Base-by-base conservation (phyloP, 2,888 invertebrate genomes). In the Smittia sp. region DNA sequence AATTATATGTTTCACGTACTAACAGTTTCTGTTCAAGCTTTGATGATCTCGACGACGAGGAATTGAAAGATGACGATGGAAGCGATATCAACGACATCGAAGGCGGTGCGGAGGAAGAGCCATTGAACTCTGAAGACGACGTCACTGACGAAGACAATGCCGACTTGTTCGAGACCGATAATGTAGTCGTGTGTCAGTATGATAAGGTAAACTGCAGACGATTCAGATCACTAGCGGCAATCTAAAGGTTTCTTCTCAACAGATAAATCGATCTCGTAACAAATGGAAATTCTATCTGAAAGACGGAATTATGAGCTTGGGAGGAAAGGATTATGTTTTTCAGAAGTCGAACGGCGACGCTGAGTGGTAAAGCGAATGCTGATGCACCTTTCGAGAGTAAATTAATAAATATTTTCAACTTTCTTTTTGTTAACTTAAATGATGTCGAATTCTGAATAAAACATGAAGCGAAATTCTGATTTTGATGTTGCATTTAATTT, bases 281-380 rank as follows among this genome's bases (percentile, higher is more conserved):
- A 96, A 96, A 83, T 99, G 99, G 99, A 99, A 98, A 85, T 98
- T 99, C 83, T 94, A 96, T 83, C 86, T 99, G 76, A 99, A 99
- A 85, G 99, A 99, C 85, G 99, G 99, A 75, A 98, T 99, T 76
- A 99, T 99, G 99, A 98, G 97, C 86, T 88, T 99, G 80, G 91
- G 91, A 77, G 98, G 98, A 63, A 95, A 94, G 84, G 99, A 99
- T 85, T 98, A 91, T 85, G 96, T 98, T 79, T 99, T 99, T 85
- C 98, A 98, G 85, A 97, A 96, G 85, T 97, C 98, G 13, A 94
- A 92, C 79, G 99, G 99, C 77, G 99, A 99, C 86, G 98, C 98
- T 24, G 99, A 99, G 83, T 99, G 99, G 98, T 63, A 63, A 63
- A 46, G 46, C 15, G 13, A n/a, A n/a, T 46, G 2, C 15, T 2